Base-by-base conservation (phyloP, 2,888 invertebrate species). In the Pristionchus entomophagus region DNA sequence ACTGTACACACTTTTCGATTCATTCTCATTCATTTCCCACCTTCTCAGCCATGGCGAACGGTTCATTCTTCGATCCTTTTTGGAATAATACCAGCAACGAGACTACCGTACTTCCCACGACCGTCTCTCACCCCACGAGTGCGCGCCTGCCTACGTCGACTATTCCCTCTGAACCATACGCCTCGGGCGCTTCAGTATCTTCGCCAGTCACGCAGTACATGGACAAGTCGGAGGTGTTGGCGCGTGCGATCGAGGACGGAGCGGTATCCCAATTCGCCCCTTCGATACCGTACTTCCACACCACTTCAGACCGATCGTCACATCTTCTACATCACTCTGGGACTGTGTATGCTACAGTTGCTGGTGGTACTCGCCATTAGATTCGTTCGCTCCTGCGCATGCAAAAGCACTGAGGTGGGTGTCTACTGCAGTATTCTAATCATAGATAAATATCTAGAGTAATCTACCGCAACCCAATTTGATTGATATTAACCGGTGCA, bases 171-270 rank as follows among this genome's bases (percentile, higher is more conserved):
- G n/a, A n/a, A n/a, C n/a, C n/a, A n/a, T n/a, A n/a, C n/a, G n/a
- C n/a, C n/a, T n/a, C n/a, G n/a, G n/a, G n/a, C n/a, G n/a, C n/a
- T n/a, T n/a, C 29, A n/a, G 65, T 19, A 26, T 10, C 56, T 0
- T 26, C 59, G 10, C 29, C 59, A n/a, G n/a, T n/a, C 14, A 29
- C 59, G 10, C 29, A n/a, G 35, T 35, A 65, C 73, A 41, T 22
- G 45, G 73, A 73, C 41, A 38, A 45, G 41, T 6, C 73, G 17
- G 73, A 6, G 73, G 41, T 73, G 38, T 41, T 73, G 41, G 41
- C 41, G 73, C 73, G 41, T 2, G 73, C 73, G 41, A 73, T 73
- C 73, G 73, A 73, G 73, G 73, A 45, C 26, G 73, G 73, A 22
- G 45, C 73, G 73, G 73, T 73, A 26, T 14, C 41, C 35, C 35